A percentile compares a stretch with the other conserved stretches of the same genome.
These are phyloP conservation scores for Cataglyphis livida DNA, from an alignment of 2,888 invertebrate species.

Conservation along the genomic window DNA sequence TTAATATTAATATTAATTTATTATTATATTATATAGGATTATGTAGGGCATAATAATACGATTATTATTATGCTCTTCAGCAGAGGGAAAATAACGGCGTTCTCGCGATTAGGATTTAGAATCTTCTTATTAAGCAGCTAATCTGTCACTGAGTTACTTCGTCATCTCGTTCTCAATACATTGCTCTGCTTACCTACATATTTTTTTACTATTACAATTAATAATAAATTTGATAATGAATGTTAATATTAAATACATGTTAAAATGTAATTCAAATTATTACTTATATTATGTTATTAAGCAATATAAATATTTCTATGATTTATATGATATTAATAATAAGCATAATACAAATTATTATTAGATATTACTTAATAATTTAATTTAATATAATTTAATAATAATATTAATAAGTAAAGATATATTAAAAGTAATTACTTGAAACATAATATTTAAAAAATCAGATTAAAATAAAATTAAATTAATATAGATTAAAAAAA, in stretches of 20 bases:
- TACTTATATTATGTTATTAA: not conserved
- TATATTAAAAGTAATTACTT: not conserved
- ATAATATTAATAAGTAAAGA: not conserved
- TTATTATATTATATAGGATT: no score
- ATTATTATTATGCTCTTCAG: not conserved
- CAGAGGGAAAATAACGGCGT: not conserved
- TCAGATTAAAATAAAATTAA: not conserved
- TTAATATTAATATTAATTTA: not conserved
- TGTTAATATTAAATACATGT: not conserved
- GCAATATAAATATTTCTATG: not conserved
- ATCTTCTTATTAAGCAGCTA: not conserved
- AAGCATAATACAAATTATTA: not conserved
- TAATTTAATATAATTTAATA: not conserved
- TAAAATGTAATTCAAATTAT: not conserved
- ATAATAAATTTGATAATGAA: not conserved
- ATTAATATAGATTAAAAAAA: not conserved
- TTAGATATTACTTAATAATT: not conserved
- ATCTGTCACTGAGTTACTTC: not conserved
- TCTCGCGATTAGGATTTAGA: not conserved
- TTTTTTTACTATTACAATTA: not conserved
- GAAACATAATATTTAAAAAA: not conserved
- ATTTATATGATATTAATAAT: not conserved
- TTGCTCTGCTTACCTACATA: not conserved
- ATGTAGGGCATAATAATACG: not conserved
- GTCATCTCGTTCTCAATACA: not conserved